These are phyloP conservation scores for Myotis daubentonii DNA, from an alignment of 2,797 vertebrate genomes.

Conservation along the genomic window DNA sequence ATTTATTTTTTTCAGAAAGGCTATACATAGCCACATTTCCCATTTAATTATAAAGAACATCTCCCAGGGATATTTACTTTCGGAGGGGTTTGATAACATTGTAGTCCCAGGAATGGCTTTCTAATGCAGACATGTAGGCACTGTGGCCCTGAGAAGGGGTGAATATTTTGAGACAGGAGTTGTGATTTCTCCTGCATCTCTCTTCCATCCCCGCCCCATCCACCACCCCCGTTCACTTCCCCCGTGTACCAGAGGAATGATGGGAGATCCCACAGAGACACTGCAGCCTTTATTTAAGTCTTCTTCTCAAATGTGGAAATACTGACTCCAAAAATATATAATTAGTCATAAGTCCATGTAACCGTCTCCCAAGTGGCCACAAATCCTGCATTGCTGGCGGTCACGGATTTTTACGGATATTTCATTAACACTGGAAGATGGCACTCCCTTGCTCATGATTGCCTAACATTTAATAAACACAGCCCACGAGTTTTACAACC, in stretches of 20 bases:
- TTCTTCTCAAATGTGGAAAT: conserved; percentile 33
- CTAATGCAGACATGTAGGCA: neutral
- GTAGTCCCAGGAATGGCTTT: neutral
- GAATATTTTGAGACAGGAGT: neutral
- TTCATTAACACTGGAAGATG: conserved; percentile 81
- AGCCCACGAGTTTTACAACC: conserved; percentile 88
- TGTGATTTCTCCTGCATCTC: neutral
- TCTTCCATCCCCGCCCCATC: accelerated
- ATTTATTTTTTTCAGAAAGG: neutral
- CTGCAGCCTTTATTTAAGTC: neutral
- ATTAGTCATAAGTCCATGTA: conserved; percentile 69
- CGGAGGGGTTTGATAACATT: neutral
- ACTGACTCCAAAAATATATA: conserved; percentile 33
- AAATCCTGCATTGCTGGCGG: conserved; percentile 41
- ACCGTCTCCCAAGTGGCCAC: conserved; percentile 48
- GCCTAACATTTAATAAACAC: conserved; percentile 86
- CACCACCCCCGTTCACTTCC: accelerated
- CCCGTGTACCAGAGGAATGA: neutral
- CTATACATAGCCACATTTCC: neutral
- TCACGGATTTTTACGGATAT: conserved; percentile 77
- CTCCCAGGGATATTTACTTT: conserved; percentile 3
- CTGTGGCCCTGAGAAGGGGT: neutral
- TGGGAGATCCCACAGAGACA: neutral
- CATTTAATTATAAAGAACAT: neutral
- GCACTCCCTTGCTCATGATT: conserved; percentile 81